Base-by-base conservation (phyloP, 2,797 vertebrate genomes). In the Acrossocheilus wenchowensis region DNA sequence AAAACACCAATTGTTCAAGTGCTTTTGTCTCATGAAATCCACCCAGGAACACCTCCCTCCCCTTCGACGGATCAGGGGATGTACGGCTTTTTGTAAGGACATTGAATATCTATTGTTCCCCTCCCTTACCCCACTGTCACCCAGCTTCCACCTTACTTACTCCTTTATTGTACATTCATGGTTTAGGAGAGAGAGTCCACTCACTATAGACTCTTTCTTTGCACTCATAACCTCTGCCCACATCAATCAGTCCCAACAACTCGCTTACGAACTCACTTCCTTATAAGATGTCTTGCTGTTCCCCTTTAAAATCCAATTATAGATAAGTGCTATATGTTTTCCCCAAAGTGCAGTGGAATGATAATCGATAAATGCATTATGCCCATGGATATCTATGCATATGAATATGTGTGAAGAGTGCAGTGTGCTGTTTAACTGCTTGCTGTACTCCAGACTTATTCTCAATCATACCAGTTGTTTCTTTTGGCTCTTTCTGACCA, bases 71-170 rank as follows among this genome's bases (percentile, higher is more conserved):
- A 94, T 94, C 93, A 94, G 94, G 91, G 93, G 90, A 94, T 91
- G 91, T 94, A 93, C 90, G 74, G 93, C 91, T 94, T 93, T 94
- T 95, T 94, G 93, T 95, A 95, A 95, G 94, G 87, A 94, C 88
- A 86, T 87, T 73, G 6, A 82, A 52, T 84, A 54, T 85, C 60
- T 75, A 19, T 50, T 78, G 57, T 79, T 68, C 14, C 23, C 26
- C 57, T 36, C 9, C 19, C 82, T 15, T 77, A 52, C 60, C 30
- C 57, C 5, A 64, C 30, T 12, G 11, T 81, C 80, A 69, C 48
- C 41, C 45, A 6, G 74, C 50, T 39, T 60, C 17, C 69, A 68
- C 78, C 57, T 72, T 52, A 48, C 23, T 48, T 64, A 15, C 50
- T 74, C 69, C 60, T 2, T 72, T 89, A 39, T 45, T 21, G 11